phyloP scores from a whole-genome alignment of 2,797 vertebrate genomes.

The Glossophaga mutica region DNA sequence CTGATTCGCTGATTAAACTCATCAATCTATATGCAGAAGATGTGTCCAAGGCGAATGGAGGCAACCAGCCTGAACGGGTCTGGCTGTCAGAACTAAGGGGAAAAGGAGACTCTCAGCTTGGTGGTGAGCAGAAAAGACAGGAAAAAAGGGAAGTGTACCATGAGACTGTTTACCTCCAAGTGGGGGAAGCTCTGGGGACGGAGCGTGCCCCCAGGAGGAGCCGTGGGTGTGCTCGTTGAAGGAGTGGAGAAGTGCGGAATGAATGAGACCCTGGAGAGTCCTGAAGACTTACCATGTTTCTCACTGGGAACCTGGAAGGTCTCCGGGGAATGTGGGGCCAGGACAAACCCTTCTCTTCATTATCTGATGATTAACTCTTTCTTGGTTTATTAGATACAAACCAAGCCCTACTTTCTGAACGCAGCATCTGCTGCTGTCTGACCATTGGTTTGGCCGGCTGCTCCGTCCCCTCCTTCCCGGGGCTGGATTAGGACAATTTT shows the following conservation, averaged over 20 bases:
- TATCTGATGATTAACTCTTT: slow-evolving; percentile 25
- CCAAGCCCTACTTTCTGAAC: background rate
- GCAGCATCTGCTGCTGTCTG: background rate
- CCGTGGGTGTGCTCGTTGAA: background rate
- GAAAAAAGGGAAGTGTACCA: background rate
- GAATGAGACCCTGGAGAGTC: background rate
- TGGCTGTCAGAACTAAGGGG: slow-evolving; percentile 91
- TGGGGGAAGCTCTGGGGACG: background rate
- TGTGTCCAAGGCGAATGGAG: slow-evolving; percentile 95
- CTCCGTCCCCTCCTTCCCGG: background rate
- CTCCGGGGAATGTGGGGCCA: background rate
- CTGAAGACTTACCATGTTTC: background rate
- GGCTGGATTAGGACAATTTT: background rate
- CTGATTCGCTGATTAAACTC: slow-evolving; percentile 99
- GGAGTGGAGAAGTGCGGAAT: background rate
- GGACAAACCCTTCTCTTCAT: background rate
- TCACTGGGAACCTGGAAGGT: background rate
- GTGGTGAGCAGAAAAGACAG: slow-evolving; percentile 46
- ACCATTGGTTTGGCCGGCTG: rapidly evolving
- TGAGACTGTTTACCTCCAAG: slow-evolving; percentile 40
- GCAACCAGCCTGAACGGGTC: slow-evolving; percentile 94
- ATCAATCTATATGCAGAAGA: slow-evolving; percentile 99
- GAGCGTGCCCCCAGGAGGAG: background rate
- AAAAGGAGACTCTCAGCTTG: slow-evolving; percentile 76
- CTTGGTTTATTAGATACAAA: background rate